Evolutionary conservation across 2,888 invertebrate genomes (phyloP), one percentile per base, ranked within the genome.

Genomic region (Nineta flava): DNA sequence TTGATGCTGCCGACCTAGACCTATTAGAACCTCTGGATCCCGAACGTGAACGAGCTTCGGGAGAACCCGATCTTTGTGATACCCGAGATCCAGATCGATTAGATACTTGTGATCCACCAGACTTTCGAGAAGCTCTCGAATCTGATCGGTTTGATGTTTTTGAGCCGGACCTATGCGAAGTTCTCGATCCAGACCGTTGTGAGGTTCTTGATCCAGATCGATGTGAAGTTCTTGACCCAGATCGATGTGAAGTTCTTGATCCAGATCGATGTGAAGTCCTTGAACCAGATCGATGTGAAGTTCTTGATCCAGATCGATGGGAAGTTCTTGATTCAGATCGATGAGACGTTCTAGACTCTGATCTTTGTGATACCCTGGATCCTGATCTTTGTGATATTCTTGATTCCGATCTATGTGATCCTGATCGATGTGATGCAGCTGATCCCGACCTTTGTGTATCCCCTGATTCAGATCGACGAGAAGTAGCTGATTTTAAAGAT

Each of bases 321-420:
- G 59, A 58, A 40, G 50, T 52, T 32, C 44, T 53, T 19, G 59
- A 69, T 19, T 57, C 64, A 12, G 74, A 73, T 57, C 70, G 71
- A 51, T 67, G 64, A 50, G 74, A 73, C 9, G 60, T 68, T 9
- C 69, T 71, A 1, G 55, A 54, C 46, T 51, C 49, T 12, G 57
- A 55, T 9, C 54, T 54, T 9, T 57, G 55, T 34, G 54, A 53
- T 3, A 54, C 61, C 43, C 50, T 58, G 26, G 63, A 66, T 42
- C 58, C 54, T 9, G 54, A 54, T 48, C 57, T 57, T 43, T 55
- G 54, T 21, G 59, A 58, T 42, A 49, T 52, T 35, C 46, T 53
- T 19, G 59, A 69, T 21, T 57, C 64, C 10, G 74, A 73, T 57
- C 70, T 71, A 51, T 67, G 64, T 50, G 74, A 73, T 9, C 60